phyloP scores from a whole-genome alignment of 2,888 invertebrate genomes.

The Megastigmus dorsalis region DNA sequence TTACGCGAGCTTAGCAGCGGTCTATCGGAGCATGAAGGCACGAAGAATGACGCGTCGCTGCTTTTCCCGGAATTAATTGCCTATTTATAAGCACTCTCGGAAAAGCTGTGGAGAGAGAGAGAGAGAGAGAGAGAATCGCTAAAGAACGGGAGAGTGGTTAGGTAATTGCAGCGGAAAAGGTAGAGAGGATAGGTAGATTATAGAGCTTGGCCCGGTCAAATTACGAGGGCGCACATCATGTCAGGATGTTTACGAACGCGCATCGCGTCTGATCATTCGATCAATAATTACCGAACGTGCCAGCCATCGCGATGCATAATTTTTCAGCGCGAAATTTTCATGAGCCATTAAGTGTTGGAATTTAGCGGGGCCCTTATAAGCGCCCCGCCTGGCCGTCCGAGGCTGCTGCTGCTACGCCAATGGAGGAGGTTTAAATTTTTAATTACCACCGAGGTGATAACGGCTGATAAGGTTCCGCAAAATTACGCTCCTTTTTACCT shows the following conservation, averaged over 20 bases:
- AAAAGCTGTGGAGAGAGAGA: slow-evolving; percentile 4
- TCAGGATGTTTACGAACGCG: background rate
- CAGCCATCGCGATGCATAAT: slow-evolving; percentile 4
- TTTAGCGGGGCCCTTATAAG: too few relatives aligned
- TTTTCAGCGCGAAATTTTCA: slow-evolving; percentile 18
- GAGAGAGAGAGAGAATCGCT: slow-evolving; percentile 14
- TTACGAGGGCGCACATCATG: background rate
- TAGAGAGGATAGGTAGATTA: background rate
- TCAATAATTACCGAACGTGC: slow-evolving; percentile 37
- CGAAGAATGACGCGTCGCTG: slow-evolving; percentile 51
- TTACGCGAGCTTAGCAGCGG: slow-evolving; percentile 62
- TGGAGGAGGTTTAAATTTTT: too few relatives aligned
- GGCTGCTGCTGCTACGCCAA: too few relatives aligned
- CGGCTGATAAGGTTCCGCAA: too few relatives aligned
- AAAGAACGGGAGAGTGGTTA: background rate
- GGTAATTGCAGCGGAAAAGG: background rate
- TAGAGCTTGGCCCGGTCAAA: background rate
- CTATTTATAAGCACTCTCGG: slow-evolving; percentile 62
- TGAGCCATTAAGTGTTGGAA: background rate
- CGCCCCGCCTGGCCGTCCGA: too few relatives aligned
- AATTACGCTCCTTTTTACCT: too few relatives aligned
- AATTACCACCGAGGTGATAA: too few relatives aligned
- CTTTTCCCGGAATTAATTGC: slow-evolving; percentile 65
- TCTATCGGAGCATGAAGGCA: slow-evolving; percentile 57
- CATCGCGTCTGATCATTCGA: slow-evolving; percentile 36